Base-by-base conservation (phyloP, 2,113 vertebrate genomes). In the Leptosomus discolor region DNA sequence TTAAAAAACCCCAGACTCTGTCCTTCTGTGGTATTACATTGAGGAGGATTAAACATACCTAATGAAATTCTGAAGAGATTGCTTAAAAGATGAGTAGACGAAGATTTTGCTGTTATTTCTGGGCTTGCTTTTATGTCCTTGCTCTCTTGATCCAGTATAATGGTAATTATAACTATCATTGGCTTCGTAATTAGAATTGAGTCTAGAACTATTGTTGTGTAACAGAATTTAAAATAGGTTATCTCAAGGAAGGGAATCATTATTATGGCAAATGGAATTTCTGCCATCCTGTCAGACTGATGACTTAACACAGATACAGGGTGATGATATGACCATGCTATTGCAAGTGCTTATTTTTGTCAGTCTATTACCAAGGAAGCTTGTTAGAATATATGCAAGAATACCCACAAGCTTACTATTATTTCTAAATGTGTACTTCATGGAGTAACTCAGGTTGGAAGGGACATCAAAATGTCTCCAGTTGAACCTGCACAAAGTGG, bases 141-240 rank as follows among this genome's bases (percentile, higher is more conserved):
- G 39, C 68, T 79, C 29, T 92, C 45, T 91, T 85, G 61, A 51
- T 89, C 67, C 67, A 90, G 81, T 91, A 11, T 58, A 83, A 39
- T 93, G 30, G n/a, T 91, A 92, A 86, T 93, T 90, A 68, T 48
- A 88, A 23, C 46, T 64, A 56, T 93, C 43, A 85, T 70, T 94
- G 82, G 53, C 39, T 85, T 45, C 26, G 53, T 88, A 88, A 91
- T 95, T 92, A 85, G 85, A 85, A 50, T 56, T 39, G 58, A 93
- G 87, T 82, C 84, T 93, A 82, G 74, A 85, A 86, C 87, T 85
- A 46, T 24, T 88, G 81, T 97, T 97, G 96, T 96, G 92, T 96
- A 98, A 95, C 86, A 96, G 71, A 95, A 85, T 91, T 94, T 76
- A 82, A 96, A 97, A 48, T 89, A 84, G 96, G 65, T 94, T 96